Base-by-base conservation (phyloP, 2,888 invertebrate species). In the Athalia circularis region DNA sequence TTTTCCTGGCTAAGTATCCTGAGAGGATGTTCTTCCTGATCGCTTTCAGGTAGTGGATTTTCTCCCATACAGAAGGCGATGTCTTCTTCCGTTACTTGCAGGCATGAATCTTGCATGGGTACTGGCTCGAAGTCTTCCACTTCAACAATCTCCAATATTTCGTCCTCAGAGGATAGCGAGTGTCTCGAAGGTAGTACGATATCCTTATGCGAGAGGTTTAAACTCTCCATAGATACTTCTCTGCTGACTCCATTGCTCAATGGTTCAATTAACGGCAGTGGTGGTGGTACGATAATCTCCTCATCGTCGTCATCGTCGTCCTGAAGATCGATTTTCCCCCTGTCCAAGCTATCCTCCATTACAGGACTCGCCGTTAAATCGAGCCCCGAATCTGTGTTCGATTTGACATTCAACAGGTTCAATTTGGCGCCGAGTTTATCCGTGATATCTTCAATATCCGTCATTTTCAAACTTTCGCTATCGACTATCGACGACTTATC, bases 71-170 rank as follows among this genome's bases (percentile, higher is more conserved):
- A 96, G 77, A 95, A 92, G 4, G 96, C 96, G 80, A 98, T 97
- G 88, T 98, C 97, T 91, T 97, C 97, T 91, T 98, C 97, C 5
- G 97, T 97, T 76, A 97, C 97, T 92, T 97, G 97, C 77, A 97
- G 92, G 84, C 97, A 97, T 80, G 94, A 95, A 89, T 96, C 97
- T 90, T 95, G 95, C 92, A 95, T 96, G 68, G 96, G 96, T 15
- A 96, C 96, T 9, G 95, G 95, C 89, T 96, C 96, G 83, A 95
- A 92, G 89, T 96, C 95, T 87, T 95, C 95, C 7, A 95, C 94
- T 91, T 96, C 96, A 83, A 95, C 94, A 81, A 96, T 95, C 91
- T 96, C 96, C 86, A 95, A 90, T 81, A 95, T 94, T 88, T 95
- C 95, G 86, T 95, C 95, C 83, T 95, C 94, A n/a, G 90, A 90